Percentiles rank a stretch among this genome's conserved stretches.
Evolutionary conservation across 2,113 vertebrate genomes (phyloP).

Genomic region (Myotis yumanensis): DNA sequence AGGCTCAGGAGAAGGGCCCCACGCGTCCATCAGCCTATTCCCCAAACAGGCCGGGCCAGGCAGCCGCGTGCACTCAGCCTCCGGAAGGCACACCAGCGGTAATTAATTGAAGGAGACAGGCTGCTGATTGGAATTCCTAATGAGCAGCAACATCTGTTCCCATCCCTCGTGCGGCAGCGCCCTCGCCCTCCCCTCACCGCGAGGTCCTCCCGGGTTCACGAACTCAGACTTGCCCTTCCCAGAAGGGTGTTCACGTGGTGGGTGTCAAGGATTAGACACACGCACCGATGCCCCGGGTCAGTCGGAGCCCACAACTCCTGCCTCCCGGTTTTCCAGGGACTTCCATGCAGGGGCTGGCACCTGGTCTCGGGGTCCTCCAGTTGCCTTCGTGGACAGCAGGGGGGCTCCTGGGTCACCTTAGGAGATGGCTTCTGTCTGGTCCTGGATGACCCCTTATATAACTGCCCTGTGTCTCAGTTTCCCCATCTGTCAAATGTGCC

Average conservation of each 20-base stretch:
- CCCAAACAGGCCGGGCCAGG: neutral
- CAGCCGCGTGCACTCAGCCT: neutral
- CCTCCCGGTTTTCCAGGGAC: neutral
- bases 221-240: constrained; percentile 50
- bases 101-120: constrained; percentile 74
- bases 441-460: neutral
- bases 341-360: accelerated
- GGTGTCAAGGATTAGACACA: accelerated
- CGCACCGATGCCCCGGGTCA: neutral
- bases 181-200: neutral
- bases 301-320: neutral
- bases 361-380: accelerated
- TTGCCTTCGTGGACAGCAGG: neutral
- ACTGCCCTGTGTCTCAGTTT: neutral
- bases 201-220: neutral
- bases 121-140: constrained; percentile 69
- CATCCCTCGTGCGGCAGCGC: neutral
- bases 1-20: neutral
- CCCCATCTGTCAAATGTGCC: accelerated
- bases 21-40: neutral
- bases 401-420: accelerated
- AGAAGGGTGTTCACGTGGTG: neutral
- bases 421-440: neutral
- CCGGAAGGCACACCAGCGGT: constrained; percentile 64
- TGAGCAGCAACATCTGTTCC: constrained; percentile 64